Evolutionary conservation across 2,888 invertebrate genomes (phyloP).

Genomic region (Rhodophaea formosa): DNA sequence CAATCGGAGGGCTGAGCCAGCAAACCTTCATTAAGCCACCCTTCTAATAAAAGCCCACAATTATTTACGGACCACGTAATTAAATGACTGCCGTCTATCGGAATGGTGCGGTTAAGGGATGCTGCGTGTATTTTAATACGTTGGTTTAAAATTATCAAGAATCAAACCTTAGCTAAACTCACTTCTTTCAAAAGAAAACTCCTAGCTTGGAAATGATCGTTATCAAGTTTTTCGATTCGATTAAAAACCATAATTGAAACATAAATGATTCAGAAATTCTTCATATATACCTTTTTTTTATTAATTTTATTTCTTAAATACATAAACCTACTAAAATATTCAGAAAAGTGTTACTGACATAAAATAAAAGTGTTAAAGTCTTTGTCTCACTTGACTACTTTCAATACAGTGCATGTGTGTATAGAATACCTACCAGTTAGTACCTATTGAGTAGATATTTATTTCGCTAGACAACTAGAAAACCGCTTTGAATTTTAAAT

Average conservation of each 20-base stretch:
- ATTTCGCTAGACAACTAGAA: constrained; percentile 5
- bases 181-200: background rate
- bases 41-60: constrained; percentile 34
- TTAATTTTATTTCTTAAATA: too few species aligned
- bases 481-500: constrained; percentile 9
- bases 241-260: too few species aligned
- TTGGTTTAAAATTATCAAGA: too few species aligned
- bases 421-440: background rate
- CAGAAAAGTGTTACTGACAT: too few species aligned
- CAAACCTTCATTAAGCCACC: constrained; percentile 40
- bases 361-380: background rate
- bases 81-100: constrained; percentile 18
- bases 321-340: too few species aligned
- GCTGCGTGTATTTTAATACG: background rate
- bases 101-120: constrained; percentile 5
- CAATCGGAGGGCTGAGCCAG: constrained; percentile 17
- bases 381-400: background rate
- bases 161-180: too few species aligned
- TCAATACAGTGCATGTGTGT: background rate
- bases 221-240: too few species aligned
- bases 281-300: too few species aligned
- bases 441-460: background rate
- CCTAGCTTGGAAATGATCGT: too few species aligned
- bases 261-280: too few species aligned
- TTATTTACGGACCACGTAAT: constrained; percentile 28